Evolutionary conservation across 2,888 invertebrate species (phyloP).

Genomic region (Bellardia bayeri): DNA sequence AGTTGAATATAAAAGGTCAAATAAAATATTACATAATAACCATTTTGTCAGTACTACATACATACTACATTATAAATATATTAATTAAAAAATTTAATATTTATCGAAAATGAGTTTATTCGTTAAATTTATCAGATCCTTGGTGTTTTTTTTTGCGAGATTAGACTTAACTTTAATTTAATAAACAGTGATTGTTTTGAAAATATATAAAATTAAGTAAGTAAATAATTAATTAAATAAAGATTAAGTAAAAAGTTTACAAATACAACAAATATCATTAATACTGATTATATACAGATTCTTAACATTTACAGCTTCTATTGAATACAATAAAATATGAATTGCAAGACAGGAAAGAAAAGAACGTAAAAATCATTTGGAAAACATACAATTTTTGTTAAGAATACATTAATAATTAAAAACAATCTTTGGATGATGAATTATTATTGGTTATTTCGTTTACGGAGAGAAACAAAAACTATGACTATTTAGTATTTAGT

Average conservation of each 20-base stretch:
- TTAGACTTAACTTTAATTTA: no score
- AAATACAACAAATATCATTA: slow-evolving; percentile 2
- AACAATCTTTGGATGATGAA: background rate
- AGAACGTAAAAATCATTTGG: background rate
- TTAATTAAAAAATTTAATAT: no score
- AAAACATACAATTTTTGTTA: slow-evolving; percentile 3
- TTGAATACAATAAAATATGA: slow-evolving; percentile 2
- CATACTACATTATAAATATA: no score
- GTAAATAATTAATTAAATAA: background rate
- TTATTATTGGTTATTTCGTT: background rate
- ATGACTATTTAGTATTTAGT: slow-evolving; percentile 17
- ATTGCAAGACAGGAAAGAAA: background rate
- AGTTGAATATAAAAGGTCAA: no score
- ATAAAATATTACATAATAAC: no score
- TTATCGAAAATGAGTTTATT: no score
- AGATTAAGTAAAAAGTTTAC: background rate
- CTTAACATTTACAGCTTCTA: background rate
- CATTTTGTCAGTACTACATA: no score
- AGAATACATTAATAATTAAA: slow-evolving; percentile 10
- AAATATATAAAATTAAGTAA: background rate
- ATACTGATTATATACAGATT: slow-evolving; percentile 2
- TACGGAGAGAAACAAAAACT: slow-evolving; percentile 18
- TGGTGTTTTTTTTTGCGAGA: no score
- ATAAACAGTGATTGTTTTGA: no score
- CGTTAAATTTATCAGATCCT: no score